A percentile compares a stretch with the other conserved stretches of the same genome.
Evolutionary conservation across 2,888 invertebrate species (phyloP).

Genomic region (Brachylomia viminalis): DNA sequence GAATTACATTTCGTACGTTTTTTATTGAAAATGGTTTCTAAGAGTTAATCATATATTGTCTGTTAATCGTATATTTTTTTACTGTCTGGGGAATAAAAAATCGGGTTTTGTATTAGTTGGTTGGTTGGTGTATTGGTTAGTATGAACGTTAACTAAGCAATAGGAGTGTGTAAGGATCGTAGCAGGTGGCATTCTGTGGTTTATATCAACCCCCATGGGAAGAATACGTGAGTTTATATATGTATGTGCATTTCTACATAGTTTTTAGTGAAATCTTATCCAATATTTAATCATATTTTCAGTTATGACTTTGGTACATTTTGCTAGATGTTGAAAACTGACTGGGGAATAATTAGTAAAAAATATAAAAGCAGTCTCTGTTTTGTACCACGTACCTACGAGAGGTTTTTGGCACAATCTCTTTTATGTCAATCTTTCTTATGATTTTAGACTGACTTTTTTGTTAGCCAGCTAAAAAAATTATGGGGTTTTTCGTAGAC

Average conservation of each 20-base stretch:
- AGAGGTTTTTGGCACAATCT: constrained; percentile 6
- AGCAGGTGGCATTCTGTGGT: no score
- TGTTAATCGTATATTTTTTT: no score
- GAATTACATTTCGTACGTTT: background rate
- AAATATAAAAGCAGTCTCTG: background rate
- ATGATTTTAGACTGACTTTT: constrained; percentile 18
- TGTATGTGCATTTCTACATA: no score
- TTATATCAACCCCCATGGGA: no score
- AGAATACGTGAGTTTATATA: no score
- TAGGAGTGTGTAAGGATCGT: no score
- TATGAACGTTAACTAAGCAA: no score
- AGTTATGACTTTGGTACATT: background rate
- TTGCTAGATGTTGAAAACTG: background rate
- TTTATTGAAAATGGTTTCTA: background rate
- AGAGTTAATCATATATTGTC: background rate
- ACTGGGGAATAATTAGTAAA: background rate
- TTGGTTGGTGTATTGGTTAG: no score
- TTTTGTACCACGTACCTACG: background rate
- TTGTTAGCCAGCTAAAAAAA: no score
- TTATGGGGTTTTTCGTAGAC: no score
- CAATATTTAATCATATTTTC: background rate
- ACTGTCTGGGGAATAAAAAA: no score
- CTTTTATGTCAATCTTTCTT: background rate
- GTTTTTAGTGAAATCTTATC: background rate
- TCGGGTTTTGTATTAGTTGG: no score